phyloP scores from a whole-genome alignment of 2,797 vertebrate species.

The Avahi laniger region DNA sequence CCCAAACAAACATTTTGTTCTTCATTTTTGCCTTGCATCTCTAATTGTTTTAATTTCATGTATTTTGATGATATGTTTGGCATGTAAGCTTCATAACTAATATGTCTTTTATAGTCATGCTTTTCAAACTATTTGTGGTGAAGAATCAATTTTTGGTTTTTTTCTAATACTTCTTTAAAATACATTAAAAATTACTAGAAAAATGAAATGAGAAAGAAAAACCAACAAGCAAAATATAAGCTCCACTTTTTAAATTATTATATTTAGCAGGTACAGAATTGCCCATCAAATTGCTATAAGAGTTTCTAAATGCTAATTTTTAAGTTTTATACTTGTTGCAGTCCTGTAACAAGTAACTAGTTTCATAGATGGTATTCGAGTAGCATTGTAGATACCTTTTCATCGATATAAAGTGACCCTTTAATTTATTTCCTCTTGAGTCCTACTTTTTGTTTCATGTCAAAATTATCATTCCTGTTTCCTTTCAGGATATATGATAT shows the following conservation, averaged over 20 bases:
- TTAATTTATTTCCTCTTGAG: constrained; percentile 26
- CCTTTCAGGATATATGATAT: neutral
- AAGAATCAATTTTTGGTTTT: neutral
- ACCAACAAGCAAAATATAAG: neutral
- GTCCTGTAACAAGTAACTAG: neutral
- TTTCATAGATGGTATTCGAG: neutral
- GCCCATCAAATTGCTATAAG: neutral
- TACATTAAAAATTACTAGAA: neutral
- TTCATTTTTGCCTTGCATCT: constrained; percentile 44
- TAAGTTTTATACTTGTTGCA: neutral
- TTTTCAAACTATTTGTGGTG: constrained; percentile 49
- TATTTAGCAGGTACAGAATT: neutral
- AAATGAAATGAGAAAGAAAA: constrained; percentile 23
- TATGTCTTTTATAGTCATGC: neutral
- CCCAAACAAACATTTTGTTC: neutral
- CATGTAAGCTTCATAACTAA: constrained; percentile 3
- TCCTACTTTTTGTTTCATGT: neutral
- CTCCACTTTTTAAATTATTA: neutral
- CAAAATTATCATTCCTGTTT: neutral
- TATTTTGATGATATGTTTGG: constrained; percentile 34
- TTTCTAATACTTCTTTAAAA: neutral
- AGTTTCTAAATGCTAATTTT: constrained; percentile 1
- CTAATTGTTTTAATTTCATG: constrained; percentile 37
- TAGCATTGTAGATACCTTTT: neutral
- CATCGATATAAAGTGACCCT: neutral